Evolutionary conservation across 2,113 vertebrate genomes (phyloP), one percentile per base, ranked within the genome.

Genomic region (Corapipo altera): DNA sequence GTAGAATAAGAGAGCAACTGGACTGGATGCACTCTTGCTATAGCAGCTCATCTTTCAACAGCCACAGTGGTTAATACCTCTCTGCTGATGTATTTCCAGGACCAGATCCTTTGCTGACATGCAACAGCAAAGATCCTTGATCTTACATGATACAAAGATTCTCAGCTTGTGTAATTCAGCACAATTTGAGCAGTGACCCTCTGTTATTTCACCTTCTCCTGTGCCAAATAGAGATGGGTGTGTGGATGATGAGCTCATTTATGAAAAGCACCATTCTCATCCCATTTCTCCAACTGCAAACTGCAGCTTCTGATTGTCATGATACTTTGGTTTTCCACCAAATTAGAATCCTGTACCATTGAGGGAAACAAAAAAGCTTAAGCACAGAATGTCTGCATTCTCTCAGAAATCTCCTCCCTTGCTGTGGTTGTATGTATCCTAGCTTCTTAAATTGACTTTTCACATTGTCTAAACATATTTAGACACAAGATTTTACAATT

Each of bases 401-500:
- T 49, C 48, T 55, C 27, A 85, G 69, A 8, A 83, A 51, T 61
- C 44, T 69, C 83, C 66, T 80, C 46, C n/a, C 26, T 86, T 91
- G 64, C 17, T 27, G 54, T 66, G 55, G 43, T 24, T 94, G 43
- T 85, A 89, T 82, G 78, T 87, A 93, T 87, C 57, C 78, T 82
- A 72, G 49, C 80, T 92, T 89, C 92, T 85, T 76, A 88, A 94
- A 96, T 20, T 92, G 96, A 94, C 91, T 95, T 96, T 93, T 94
- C 95, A 85, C 83, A 91, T 75, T 95, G 89, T 94, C 90, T 95
- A 91, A 95, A 95, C 91, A 93, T 92, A 93, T 96, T 96, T 95
- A 94, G 86, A 97, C 91, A 88, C 62, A 91, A 78, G 85, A 93
- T 85, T 88, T 94, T 91, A 94, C 88, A 89, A 79, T 95, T 89